Evolutionary conservation across 2,797 vertebrate genomes (phyloP).

Genomic region (Oophaga sylvatica): DNA sequence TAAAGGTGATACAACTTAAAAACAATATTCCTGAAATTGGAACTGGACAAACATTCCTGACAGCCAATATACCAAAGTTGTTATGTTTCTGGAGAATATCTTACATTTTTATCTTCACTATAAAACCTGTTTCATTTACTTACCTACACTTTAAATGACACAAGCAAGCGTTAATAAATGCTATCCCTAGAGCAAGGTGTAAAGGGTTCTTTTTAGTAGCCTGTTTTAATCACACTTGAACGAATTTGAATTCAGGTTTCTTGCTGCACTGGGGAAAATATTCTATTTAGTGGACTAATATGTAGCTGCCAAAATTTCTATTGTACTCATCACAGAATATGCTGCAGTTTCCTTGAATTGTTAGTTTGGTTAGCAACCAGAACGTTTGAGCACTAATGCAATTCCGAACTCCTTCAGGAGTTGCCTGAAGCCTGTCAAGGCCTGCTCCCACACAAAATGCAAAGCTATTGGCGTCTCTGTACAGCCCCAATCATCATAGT

Average conservation of each 20-base stretch:
- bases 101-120: too few species aligned
- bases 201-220: background rate
- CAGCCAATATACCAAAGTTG: too few species aligned
- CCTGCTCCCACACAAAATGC: conserved; percentile 7
- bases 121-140: background rate
- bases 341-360: conserved; percentile 16
- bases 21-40: too few species aligned
- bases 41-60: too few species aligned
- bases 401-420: conserved; percentile 14
- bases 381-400: conserved; percentile 20
- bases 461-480: background rate
- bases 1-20: too few species aligned
- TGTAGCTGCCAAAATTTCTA: background rate
- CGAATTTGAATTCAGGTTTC: background rate
- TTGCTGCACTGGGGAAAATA: background rate
- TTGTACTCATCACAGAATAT: background rate
- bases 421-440: conserved; percentile 29
- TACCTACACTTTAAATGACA: background rate
- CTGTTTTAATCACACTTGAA: background rate
- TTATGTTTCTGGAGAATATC: too few species aligned
- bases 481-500: background rate
- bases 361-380: conserved; percentile 8
- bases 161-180: background rate
- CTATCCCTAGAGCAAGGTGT: background rate
- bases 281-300: background rate